Conservation (phyloP, 2,797 vertebrate species). For the Falco biarmicus region DNA sequence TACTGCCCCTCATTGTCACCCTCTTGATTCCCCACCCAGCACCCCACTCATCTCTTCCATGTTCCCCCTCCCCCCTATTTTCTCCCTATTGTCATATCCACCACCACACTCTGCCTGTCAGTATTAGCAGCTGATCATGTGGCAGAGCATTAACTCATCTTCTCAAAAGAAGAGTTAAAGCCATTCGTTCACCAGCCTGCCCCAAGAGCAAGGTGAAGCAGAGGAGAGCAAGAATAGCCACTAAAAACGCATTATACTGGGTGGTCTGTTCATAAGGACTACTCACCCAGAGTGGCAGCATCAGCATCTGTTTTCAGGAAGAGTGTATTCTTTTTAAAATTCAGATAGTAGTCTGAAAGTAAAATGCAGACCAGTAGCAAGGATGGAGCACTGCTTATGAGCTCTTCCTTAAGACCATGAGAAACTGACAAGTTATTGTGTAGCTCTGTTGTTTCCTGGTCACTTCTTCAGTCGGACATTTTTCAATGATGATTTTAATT, state of each 20-base stretch:
- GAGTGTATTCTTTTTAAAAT: not conserved
- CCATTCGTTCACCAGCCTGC: not conserved
- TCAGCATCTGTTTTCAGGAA: not conserved
- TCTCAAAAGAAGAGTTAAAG: not conserved
- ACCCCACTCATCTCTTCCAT: not conserved
- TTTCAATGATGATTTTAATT: not conserved
- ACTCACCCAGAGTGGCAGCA: not conserved
- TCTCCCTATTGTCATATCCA: not conserved
- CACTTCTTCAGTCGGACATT: not conserved
- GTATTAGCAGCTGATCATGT: not conserved
- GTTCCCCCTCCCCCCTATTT: not conserved
- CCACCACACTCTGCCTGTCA: not conserved
- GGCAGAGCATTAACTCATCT: not conserved
- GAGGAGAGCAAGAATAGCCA: not conserved
- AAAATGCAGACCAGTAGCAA: not conserved
- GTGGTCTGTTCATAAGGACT: not conserved
- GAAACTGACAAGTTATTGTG: not conserved
- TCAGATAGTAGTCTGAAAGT: not conserved
- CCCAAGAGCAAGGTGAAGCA: not conserved
- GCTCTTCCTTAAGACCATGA: not conserved
- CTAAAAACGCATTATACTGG: not conserved
- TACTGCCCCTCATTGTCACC: not conserved
- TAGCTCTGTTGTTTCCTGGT: not conserved
- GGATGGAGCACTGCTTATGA: not conserved
- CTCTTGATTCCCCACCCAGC: not conserved